phyloP scores from a whole-genome alignment of 2,113 vertebrate genomes.

The Ciconia maguari region DNA sequence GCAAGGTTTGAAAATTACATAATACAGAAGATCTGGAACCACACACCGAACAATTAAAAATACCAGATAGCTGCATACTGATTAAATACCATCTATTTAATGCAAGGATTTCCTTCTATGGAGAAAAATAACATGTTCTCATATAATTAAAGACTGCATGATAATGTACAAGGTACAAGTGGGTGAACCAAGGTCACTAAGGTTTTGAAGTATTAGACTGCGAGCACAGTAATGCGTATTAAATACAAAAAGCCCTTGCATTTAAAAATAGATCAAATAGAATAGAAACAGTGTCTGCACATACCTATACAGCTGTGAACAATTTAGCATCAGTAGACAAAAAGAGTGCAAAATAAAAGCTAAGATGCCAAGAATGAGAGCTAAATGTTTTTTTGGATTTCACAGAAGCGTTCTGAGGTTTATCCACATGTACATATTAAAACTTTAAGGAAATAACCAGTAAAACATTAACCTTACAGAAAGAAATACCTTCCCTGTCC shows the following conservation, averaged over 20 bases:
- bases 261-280: conserved; percentile 34
- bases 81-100: not conserved
- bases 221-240: conserved; percentile 12
- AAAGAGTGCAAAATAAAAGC: not conserved
- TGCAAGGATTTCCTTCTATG: not conserved
- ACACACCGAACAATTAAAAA: not conserved
- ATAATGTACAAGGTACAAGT: not conserved
- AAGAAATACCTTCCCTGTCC: not conserved
- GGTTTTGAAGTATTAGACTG: conserved; percentile 2
- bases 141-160: not conserved
- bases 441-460: not conserved
- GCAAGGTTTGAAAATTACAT: not conserved
- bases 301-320: not conserved
- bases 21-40: not conserved
- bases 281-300: not conserved
- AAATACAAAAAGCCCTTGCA: conserved; percentile 15
- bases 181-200: conserved; percentile 40
- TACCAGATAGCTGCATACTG: not conserved
- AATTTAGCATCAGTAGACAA: accelerated
- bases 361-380: not conserved
- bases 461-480: not conserved
- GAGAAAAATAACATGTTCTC: not conserved
- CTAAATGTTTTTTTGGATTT: not conserved
- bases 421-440: not conserved
- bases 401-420: not conserved